A percentile compares a stretch with the other conserved stretches of the same genome.
These are phyloP conservation scores for Danaus plexippus DNA, from an alignment of 1,140 invertebrate species.

Conservation along the genomic window DNA sequence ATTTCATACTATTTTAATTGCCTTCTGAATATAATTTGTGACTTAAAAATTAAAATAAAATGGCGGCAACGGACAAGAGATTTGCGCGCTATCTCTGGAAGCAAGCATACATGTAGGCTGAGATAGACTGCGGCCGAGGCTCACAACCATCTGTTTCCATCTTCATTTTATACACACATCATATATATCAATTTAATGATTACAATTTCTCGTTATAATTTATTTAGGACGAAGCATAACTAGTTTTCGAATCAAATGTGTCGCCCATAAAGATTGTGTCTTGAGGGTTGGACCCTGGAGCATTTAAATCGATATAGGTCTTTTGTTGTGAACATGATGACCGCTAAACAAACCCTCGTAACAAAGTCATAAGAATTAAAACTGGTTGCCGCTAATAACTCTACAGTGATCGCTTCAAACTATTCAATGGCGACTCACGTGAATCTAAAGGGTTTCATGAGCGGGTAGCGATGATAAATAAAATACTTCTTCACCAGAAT, in stretches of 20 bases:
- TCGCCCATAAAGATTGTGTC: constrained; percentile 69
- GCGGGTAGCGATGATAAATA: constrained; percentile 49
- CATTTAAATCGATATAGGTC: constrained; percentile 53
- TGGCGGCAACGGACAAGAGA: constrained; percentile 46
- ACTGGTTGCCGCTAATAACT: constrained; percentile 45
- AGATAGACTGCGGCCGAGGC: constrained; percentile 40
- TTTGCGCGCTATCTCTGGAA: constrained; percentile 50
- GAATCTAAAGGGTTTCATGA: constrained; percentile 66
- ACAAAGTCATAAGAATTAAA: constrained; percentile 65
- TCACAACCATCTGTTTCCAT: constrained; percentile 35
- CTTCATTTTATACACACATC: constrained; percentile 54
- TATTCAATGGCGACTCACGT: constrained; percentile 38
- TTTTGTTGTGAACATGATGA: constrained; percentile 35
- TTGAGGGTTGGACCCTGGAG: constrained; percentile 54
- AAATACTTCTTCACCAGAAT: constrained; percentile 68
- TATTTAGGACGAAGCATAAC: constrained; percentile 70
- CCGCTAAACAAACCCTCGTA: constrained; percentile 52
- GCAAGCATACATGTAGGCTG: constrained; percentile 59
- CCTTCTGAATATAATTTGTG: neutral
- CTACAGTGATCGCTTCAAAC: constrained; percentile 61
- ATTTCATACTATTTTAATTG: no score
- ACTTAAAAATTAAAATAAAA: constrained; percentile 19
- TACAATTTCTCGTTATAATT: constrained; percentile 72
- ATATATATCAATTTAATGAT: constrained; percentile 71
- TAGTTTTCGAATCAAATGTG: constrained; percentile 71